Percentiles rank a stretch among this genome's conserved stretches.
Conservation (phyloP, 2,888 invertebrate genomes). For the Chrysolina americana region DNA sequence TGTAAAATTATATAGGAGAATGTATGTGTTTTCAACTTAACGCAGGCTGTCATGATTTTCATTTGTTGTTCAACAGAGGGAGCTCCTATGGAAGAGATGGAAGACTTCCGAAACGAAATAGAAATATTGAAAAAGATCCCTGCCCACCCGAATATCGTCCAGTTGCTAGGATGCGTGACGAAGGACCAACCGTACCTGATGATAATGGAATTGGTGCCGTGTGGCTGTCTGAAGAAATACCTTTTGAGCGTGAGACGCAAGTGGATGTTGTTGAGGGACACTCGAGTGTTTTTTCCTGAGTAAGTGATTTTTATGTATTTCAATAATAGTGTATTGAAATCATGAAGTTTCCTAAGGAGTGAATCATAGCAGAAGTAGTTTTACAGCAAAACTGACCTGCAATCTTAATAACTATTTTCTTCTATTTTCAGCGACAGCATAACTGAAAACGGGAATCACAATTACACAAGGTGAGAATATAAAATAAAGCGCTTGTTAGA, state of each 20-base stretch:
- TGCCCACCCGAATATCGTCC: constrained; percentile 81
- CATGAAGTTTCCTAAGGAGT: too few species aligned
- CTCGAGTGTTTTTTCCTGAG: constrained; percentile 56
- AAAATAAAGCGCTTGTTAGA: neutral
- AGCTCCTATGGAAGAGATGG: constrained; percentile 74
- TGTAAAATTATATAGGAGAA: too few species aligned
- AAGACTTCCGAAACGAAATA: constrained; percentile 85
- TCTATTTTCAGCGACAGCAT: constrained; percentile 34
- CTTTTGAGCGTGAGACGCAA: constrained; percentile 71
- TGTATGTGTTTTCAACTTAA: too few species aligned
- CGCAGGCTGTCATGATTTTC: neutral
- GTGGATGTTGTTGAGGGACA: constrained; percentile 57
- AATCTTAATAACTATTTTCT: neutral
- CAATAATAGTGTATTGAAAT: too few species aligned
- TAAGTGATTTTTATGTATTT: constrained; percentile 42
- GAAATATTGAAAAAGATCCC: constrained; percentile 80
- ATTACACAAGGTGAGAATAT: constrained; percentile 24
- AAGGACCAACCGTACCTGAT: constrained; percentile 79
- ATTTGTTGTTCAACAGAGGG: constrained; percentile 65
- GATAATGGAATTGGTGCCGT: constrained; percentile 84
- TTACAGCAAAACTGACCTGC: neutral
- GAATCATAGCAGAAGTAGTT: too few species aligned
- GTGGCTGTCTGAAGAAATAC: constrained; percentile 81
- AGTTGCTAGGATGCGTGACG: constrained; percentile 83
- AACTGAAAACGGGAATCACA: constrained; percentile 19